Conservation (phyloP, 1,140 invertebrate species). For the Drosophila busckii region DNA sequence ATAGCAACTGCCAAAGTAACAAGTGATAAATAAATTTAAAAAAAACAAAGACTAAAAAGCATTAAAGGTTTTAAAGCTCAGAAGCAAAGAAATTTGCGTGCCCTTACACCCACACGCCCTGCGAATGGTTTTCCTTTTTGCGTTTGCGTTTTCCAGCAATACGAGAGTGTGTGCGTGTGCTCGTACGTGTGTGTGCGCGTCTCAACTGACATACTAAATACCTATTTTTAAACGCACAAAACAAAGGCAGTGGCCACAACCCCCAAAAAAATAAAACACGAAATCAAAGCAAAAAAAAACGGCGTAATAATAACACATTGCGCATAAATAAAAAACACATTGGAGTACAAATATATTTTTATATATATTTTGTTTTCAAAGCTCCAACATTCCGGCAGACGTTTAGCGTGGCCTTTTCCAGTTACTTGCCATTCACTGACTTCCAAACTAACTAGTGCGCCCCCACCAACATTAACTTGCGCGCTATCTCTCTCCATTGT, state of each 20-base stretch:
- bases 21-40: no score
- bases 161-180: constrained; percentile 35
- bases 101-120: no score
- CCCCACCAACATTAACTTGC: not conserved
- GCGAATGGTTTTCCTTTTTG: constrained; percentile 61
- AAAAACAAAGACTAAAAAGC: constrained; percentile 15
- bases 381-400: no score
- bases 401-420: constrained; percentile 39
- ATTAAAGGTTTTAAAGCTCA: no score
- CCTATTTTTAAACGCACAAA: constrained; percentile 64
- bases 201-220: constrained; percentile 60
- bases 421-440: constrained; percentile 43
- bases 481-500: not conserved
- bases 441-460: constrained; percentile 40
- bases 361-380: no score
- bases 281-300: constrained; percentile 28
- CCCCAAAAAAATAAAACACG: no score
- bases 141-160: constrained; percentile 53
- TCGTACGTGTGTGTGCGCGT: no score
- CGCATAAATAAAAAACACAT: constrained; percentile 9
- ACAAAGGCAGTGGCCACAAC: constrained; percentile 30
- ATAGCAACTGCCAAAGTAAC: no score
- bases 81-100: no score
- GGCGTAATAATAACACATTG: constrained; percentile 22
- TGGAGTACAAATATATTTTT: constrained; percentile 2